A percentile compares a stretch with the other conserved stretches of the same genome.
These are phyloP conservation scores for Acleris cristana DNA, from an alignment of 2,888 invertebrate genomes.

Conservation along the genomic window DNA sequence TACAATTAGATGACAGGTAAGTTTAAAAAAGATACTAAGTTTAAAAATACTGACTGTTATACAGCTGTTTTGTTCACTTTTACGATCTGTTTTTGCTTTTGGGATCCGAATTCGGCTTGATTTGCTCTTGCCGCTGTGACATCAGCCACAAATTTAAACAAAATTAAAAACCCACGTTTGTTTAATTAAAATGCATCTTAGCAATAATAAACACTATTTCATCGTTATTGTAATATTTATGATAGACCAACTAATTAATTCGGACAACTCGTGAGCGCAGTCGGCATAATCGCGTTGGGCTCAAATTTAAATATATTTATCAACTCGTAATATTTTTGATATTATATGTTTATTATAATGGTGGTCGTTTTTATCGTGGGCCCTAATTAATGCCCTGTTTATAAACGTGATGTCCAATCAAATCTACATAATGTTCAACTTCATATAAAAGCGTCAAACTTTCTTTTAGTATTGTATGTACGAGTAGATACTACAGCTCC, in stretches of 20 bases:
- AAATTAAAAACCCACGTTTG: constrained; percentile 12
- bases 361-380: constrained; percentile 15
- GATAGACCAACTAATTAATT: constrained; percentile 24
- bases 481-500: too few species aligned
- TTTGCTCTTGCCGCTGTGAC: too few species aligned
- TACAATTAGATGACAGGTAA: too few species aligned
- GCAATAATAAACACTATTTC: constrained; percentile 20
- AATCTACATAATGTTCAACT: constrained; percentile 3
- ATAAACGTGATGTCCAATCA: background rate
- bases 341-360: constrained; percentile 21
- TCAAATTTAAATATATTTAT: constrained; percentile 19
- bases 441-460: background rate
- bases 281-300: constrained; percentile 11
- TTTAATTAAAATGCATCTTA: constrained; percentile 23
- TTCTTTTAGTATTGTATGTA: background rate
- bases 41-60: too few species aligned
- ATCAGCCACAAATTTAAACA: background rate
- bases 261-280: constrained; percentile 20
- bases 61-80: too few species aligned
- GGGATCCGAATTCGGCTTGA: too few species aligned
- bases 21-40: too few species aligned
- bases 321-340: constrained; percentile 6
- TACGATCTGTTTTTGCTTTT: too few species aligned
- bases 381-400: constrained; percentile 6
- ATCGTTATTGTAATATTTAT: constrained; percentile 31